Conservation (phyloP, 2,888 invertebrate genomes). For the Polyommatus icarus region DNA sequence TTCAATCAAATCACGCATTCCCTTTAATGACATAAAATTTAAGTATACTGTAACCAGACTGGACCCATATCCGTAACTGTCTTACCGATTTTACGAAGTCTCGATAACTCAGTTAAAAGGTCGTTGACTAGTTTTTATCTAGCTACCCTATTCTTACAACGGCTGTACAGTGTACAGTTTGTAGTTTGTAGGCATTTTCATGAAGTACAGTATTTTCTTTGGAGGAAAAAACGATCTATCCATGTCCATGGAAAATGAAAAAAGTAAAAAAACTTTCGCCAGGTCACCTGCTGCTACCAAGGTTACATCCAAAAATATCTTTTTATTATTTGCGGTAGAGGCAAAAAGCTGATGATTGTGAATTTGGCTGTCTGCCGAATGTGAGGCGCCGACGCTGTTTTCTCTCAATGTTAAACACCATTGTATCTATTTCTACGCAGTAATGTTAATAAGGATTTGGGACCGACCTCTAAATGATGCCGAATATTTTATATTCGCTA, state of each 20-base stretch:
- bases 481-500: not conserved
- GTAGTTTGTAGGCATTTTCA: no score
- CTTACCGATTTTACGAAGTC: not conserved
- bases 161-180: no score
- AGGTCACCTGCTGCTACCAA: not conserved
- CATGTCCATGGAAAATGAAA: no score
- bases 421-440: not conserved
- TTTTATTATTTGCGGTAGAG: not conserved
- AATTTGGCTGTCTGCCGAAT: slow-evolving; percentile 8
- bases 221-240: no score
- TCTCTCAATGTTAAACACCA: not conserved
- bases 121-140: not conserved
- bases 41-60: not conserved
- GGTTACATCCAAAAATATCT: not conserved
- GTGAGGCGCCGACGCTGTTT: not conserved
- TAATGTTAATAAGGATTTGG: slow-evolving; percentile 4
- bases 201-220: no score
- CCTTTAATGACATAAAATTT: not conserved
- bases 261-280: no score
- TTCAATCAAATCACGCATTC: slow-evolving; percentile 19
- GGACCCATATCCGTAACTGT: not conserved
- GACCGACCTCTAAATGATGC: not conserved
- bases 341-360: not conserved
- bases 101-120: no score
- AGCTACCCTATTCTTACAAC: not conserved